Conservation (phyloP, 2,797 vertebrate genomes). For the Anguilla anguilla region DNA sequence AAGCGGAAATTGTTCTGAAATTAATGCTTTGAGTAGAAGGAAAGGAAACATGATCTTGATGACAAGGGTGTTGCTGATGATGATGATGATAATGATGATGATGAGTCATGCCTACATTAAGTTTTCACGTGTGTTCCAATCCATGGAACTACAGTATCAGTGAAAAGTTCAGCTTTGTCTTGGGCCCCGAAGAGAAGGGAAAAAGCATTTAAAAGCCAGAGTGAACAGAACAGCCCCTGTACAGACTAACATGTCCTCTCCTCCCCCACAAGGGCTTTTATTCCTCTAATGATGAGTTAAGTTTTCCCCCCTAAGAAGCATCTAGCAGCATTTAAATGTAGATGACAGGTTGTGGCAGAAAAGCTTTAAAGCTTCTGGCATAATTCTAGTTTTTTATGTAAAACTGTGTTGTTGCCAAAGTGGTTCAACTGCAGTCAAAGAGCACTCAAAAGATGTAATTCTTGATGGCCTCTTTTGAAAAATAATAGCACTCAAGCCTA, state of each 20-base stretch:
- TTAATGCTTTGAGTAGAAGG: background rate
- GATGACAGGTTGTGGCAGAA: background rate
- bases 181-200: background rate
- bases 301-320: background rate
- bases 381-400: background rate
- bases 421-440: background rate
- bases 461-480: background rate
- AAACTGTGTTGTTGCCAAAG: background rate
- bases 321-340: background rate
- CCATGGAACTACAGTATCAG: too few species aligned
- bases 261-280: background rate
- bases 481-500: background rate
- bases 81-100: background rate
- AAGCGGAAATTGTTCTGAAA: background rate
- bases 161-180: background rate
- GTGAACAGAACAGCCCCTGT: background rate
- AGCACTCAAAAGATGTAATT: background rate
- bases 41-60: background rate
- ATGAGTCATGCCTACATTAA: too few species aligned
- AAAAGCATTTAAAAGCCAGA: background rate
- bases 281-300: background rate
- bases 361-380: background rate
- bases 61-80: background rate
- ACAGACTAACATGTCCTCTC: background rate
- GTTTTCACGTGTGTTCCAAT: too few species aligned